A percentile compares a stretch with the other conserved stretches of the same genome.
Conservation (phyloP, 2,797 vertebrate genomes). For the Euphonia xanthogaster region DNA sequence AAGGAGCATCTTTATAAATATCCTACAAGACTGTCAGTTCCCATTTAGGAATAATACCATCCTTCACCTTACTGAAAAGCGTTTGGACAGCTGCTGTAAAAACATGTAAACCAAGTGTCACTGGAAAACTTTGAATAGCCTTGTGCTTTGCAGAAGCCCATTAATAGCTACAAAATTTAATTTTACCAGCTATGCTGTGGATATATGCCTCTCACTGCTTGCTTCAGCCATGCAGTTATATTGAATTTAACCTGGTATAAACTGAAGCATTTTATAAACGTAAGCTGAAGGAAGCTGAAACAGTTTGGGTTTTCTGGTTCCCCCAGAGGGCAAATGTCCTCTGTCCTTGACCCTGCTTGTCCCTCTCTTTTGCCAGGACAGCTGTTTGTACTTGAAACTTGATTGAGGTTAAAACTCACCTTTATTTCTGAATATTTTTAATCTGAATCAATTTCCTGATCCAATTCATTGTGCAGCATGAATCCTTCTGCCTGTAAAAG, state of each 20-base stretch:
- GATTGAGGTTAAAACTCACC: not conserved
- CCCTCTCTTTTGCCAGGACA: not conserved
- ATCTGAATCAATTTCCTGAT: not conserved
- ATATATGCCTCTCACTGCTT: not conserved
- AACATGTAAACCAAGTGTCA: not conserved
- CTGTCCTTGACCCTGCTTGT: not conserved
- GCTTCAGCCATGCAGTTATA: not conserved
- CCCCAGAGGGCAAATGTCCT: not conserved
- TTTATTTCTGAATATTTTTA: not conserved
- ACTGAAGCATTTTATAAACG: accelerated
- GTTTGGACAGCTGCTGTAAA: not conserved
- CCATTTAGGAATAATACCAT: not conserved
- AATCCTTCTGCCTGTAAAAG: not conserved
- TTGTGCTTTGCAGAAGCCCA: not conserved
- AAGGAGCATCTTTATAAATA: conserved; percentile 12
- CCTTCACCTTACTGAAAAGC: not conserved
- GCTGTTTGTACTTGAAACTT: not conserved
- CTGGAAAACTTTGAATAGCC: not conserved
- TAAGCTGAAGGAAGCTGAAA: not conserved
- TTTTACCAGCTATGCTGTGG: not conserved
- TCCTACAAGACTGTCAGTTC: not conserved
- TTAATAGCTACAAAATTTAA: not conserved
- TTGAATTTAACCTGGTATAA: not conserved
- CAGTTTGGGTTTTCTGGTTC: not conserved
- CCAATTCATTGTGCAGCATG: not conserved